Percentiles rank a stretch among this genome's conserved stretches.
These are phyloP conservation scores for Brachystomella parvula DNA, from an alignment of 1,140 invertebrate species.

Conservation along the genomic window DNA sequence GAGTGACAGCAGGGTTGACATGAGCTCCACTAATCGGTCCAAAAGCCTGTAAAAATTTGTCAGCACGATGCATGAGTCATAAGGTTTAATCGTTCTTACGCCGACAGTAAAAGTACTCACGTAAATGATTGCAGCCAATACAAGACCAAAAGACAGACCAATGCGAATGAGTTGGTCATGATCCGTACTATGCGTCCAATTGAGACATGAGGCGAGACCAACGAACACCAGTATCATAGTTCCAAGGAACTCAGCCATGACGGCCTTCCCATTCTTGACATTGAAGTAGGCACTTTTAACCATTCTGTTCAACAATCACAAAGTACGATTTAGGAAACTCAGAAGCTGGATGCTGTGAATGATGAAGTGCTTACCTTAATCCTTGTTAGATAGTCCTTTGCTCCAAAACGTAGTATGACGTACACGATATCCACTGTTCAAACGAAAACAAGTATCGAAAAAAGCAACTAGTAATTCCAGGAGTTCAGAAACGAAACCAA, in stretches of 20 bases:
- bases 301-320: neutral
- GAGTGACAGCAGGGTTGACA: conserved; percentile 69
- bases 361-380: neutral
- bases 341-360: neutral
- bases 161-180: neutral
- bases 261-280: neutral
- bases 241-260: neutral
- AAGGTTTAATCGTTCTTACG: neutral
- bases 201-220: neutral
- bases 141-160: neutral
- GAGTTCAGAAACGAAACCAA: too few relatives aligned
- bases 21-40: conserved; percentile 62
- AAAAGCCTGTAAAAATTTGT: conserved; percentile 47
- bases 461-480: too few relatives aligned
- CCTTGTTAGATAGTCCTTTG: neutral
- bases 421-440: neutral
- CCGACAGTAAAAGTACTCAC: neutral
- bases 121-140: conserved; percentile 2
- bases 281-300: neutral
- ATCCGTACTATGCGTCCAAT: neutral
- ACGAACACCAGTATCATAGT: neutral
- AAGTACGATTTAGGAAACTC: neutral
- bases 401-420: neutral
- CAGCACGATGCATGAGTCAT: neutral
- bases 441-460: too few relatives aligned